Evolutionary conservation across 92 coral and sea anemone species (phyloP).

Genomic region (Micromussa lordhowensis): DNA sequence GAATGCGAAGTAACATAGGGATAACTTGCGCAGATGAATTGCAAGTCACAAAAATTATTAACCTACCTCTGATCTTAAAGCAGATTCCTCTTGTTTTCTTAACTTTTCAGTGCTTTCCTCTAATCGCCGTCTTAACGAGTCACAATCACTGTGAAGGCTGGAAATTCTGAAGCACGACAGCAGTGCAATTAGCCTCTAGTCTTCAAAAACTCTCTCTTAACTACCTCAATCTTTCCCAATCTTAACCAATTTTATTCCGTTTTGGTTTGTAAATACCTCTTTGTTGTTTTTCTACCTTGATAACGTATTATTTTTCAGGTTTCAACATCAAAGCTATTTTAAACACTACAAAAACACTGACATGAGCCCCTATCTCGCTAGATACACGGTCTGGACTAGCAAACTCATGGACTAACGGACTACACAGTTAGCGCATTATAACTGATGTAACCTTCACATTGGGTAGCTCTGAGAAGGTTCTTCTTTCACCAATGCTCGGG

Average conservation of each 20-base stretch:
- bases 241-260: background rate
- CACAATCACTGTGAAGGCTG: conserved; percentile 78
- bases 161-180: conserved; percentile 50
- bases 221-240: background rate
- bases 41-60: background rate
- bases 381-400: background rate
- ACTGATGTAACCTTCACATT: background rate
- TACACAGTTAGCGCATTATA: background rate
- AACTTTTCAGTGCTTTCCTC: conserved; percentile 76
- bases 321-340: background rate
- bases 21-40: background rate
- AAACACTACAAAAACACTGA: background rate
- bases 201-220: background rate
- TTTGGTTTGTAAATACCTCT: background rate
- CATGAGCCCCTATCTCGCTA: background rate
- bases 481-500: background rate
- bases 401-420: background rate
- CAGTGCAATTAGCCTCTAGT: background rate
- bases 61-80: conserved; percentile 79
- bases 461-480: background rate
- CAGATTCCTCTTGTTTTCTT: conserved; percentile 78
- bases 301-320: background rate
- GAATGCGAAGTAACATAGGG: background rate
- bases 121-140: conserved; percentile 81
- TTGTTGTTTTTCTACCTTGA: background rate